A percentile compares a stretch with the other conserved stretches of the same genome.
phyloP scores from a whole-genome alignment of 2,888 invertebrate genomes.

The Cactoblastis cactorum region DNA sequence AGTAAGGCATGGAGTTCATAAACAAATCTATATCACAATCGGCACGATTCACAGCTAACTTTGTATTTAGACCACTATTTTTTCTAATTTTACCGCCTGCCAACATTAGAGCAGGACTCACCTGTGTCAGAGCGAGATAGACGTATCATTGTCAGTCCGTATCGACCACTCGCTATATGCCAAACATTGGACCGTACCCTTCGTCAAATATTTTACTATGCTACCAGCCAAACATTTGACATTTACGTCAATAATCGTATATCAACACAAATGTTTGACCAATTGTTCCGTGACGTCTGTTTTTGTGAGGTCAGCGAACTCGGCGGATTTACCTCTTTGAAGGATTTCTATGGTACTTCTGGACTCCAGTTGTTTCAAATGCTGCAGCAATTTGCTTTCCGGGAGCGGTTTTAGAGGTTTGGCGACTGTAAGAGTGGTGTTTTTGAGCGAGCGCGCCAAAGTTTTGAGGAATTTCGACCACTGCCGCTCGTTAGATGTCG shows the following conservation, averaged over 20 bases:
- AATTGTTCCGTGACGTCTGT: constrained; percentile 54
- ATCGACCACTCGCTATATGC: neutral
- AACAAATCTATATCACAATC: too few relatives aligned
- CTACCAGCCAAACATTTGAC: constrained; percentile 3
- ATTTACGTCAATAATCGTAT: too few relatives aligned
- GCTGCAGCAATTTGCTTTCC: constrained; percentile 41
- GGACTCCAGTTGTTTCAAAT: constrained; percentile 57
- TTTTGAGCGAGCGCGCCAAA: constrained; percentile 66
- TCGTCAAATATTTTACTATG: too few relatives aligned
- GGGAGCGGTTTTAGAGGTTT: constrained; percentile 45
- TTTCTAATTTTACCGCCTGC: too few relatives aligned
- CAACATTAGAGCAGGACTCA: too few relatives aligned
- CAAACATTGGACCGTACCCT: constrained; percentile 5
- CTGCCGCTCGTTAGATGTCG: constrained; percentile 63
- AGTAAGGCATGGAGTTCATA: too few relatives aligned
- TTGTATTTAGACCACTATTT: too few relatives aligned
- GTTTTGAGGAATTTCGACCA: constrained; percentile 79
- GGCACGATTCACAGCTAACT: too few relatives aligned
- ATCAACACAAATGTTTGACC: constrained; percentile 62
- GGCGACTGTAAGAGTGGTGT: constrained; percentile 48
- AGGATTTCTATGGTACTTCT: constrained; percentile 63
- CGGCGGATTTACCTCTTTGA: constrained; percentile 56
- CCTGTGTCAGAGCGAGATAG: neutral
- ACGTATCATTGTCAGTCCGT: neutral
- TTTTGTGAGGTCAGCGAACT: constrained; percentile 60